Conservation (phyloP, 2,113 vertebrate genomes). For the Neopipo cinnamomea region DNA sequence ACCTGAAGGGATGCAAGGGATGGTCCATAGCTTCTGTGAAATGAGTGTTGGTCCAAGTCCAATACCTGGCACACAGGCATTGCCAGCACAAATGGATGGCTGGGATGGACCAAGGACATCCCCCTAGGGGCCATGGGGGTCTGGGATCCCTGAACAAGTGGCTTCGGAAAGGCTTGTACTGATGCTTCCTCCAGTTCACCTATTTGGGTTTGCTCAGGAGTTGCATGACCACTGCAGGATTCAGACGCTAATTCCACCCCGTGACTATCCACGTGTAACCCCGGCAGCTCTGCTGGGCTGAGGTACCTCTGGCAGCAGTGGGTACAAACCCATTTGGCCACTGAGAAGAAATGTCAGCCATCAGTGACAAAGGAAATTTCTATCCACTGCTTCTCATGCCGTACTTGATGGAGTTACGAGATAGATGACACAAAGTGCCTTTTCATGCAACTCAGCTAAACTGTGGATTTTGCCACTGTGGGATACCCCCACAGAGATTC, state of each 20-base stretch:
- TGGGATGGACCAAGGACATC: neutral
- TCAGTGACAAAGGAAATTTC: neutral
- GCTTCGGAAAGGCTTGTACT: neutral
- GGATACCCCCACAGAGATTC: neutral
- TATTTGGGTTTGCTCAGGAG: neutral
- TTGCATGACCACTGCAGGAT: neutral
- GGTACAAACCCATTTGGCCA: neutral
- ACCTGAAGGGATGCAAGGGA: neutral
- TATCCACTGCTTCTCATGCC: neutral
- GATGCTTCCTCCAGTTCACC: neutral
- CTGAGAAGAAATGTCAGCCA: neutral
- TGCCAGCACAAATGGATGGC: neutral
- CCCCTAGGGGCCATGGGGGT: fast-evolving
- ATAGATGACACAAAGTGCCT: neutral
- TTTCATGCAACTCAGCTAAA: neutral
- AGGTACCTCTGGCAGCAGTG: neutral
- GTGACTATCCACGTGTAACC: neutral
- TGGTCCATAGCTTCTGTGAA: neutral
- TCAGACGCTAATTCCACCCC: neutral
- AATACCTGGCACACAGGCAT: neutral
- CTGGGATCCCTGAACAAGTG: neutral
- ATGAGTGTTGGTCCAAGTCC: neutral
- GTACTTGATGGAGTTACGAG: neutral
- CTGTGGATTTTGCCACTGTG: neutral
- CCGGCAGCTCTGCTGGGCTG: neutral